Conservation (phyloP, 2,888 invertebrate genomes). For the Xylophagus ater region DNA sequence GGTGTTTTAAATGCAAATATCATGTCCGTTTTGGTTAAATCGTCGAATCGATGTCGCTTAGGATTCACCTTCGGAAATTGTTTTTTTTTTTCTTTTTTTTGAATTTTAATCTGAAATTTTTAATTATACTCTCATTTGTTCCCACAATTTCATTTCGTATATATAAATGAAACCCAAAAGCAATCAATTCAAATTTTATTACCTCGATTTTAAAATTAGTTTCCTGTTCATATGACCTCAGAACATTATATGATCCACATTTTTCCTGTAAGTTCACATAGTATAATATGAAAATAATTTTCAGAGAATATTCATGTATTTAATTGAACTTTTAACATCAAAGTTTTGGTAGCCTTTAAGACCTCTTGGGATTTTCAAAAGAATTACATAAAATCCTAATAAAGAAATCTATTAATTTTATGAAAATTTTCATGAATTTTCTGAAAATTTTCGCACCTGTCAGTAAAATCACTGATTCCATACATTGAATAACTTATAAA, state of each 20-base stretch:
- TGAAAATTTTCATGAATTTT: no score
- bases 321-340: background rate
- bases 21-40: conserved; percentile 10
- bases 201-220: background rate
- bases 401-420: no score
- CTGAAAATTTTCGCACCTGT: no score
- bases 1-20: conserved; percentile 16
- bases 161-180: no score
- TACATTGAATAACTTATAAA: conserved; percentile 16
- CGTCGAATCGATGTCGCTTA: background rate
- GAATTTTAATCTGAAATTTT: background rate
- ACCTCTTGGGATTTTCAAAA: no score
- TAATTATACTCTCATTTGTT: background rate
- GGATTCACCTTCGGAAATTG: background rate
- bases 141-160: no score
- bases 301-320: background rate
- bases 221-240: background rate
- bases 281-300: background rate
- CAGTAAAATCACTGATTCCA: no score
- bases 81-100: background rate
- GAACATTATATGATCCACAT: no score
- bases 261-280: background rate
- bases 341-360: background rate
- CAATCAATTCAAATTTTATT: no score
- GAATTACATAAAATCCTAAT: no score